A percentile compares a stretch with the other conserved stretches of the same genome.
These are phyloP conservation scores for Zootermopsis nevadensis DNA, from an alignment of 2,888 invertebrate species.

Conservation along the genomic window DNA sequence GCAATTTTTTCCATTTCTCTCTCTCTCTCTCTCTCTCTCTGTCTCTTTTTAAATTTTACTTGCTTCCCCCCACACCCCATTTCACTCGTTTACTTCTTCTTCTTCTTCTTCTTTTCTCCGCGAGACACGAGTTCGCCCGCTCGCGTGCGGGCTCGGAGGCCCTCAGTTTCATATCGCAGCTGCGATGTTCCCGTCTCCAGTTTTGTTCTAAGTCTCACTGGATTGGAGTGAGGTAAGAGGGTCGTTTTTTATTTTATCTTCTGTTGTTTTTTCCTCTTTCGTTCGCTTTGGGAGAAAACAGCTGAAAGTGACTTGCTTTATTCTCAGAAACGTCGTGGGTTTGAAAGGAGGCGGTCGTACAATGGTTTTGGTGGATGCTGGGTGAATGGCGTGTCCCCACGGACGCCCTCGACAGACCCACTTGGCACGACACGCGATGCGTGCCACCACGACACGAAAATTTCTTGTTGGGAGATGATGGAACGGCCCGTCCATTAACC, in stretches of 20 bases:
- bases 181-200: constrained; percentile 16
- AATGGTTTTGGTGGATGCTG: background rate
- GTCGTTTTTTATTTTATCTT: background rate
- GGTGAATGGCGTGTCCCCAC: background rate
- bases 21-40: background rate
- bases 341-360: background rate
- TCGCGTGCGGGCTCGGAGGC: background rate
- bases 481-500: background rate
- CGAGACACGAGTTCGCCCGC: background rate
- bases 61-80: background rate
- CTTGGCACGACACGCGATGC: background rate
- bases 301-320: constrained; percentile 10
- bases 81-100: background rate
- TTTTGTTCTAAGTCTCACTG: constrained; percentile 15
- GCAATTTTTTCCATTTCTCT: background rate
- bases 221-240: background rate
- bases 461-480: background rate
- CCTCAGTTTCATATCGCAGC: background rate
- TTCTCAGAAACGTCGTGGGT: constrained; percentile 14
- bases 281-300: constrained; percentile 5
- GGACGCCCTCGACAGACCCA: background rate
- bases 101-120: background rate
- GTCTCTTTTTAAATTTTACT: background rate
- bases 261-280: background rate
- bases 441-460: background rate